Percentiles rank a stretch among this genome's conserved stretches.
Evolutionary conservation across 2,888 invertebrate species (phyloP).

Genomic region (Leucoma salicis): DNA sequence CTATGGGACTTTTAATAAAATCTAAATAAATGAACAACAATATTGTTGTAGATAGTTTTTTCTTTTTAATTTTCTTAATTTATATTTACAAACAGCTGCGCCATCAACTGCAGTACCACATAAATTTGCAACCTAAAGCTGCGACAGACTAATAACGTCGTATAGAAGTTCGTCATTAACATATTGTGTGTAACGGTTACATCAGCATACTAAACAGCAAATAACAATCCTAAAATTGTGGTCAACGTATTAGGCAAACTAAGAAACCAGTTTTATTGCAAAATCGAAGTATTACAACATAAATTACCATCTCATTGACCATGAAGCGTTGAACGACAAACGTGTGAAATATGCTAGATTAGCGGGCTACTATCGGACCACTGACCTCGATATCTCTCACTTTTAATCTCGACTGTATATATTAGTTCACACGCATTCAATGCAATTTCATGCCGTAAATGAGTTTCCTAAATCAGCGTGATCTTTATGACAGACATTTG

Average conservation of each 20-base stretch:
- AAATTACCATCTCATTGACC: constrained; percentile 62
- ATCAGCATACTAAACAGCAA: constrained; percentile 18
- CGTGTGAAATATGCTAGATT: constrained; percentile 38
- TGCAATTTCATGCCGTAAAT: constrained; percentile 27
- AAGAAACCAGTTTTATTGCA: constrained; percentile 49
- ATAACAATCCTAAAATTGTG: constrained; percentile 18
- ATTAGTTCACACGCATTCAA: constrained; percentile 25
- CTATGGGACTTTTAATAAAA: no score
- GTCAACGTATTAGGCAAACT: constrained; percentile 29
- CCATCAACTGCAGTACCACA: no score
- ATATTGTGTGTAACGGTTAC: not conserved
- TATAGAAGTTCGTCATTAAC: no score
- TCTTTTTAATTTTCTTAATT: no score
- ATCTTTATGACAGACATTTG: constrained; percentile 21
- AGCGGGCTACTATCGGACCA: constrained; percentile 3
- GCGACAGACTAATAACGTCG: no score
- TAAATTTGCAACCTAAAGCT: no score
- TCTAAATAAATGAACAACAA: no score
- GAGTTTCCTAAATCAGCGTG: constrained; percentile 25
- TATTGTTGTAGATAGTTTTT: no score
- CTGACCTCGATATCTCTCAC: constrained; percentile 58
- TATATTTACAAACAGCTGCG: no score
- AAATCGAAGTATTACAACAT: constrained; percentile 48
- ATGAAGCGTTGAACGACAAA: constrained; percentile 44
- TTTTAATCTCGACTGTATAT: constrained; percentile 38